phyloP scores from a whole-genome alignment of 2,113 vertebrate species.

The Oryzias celebensis region DNA sequence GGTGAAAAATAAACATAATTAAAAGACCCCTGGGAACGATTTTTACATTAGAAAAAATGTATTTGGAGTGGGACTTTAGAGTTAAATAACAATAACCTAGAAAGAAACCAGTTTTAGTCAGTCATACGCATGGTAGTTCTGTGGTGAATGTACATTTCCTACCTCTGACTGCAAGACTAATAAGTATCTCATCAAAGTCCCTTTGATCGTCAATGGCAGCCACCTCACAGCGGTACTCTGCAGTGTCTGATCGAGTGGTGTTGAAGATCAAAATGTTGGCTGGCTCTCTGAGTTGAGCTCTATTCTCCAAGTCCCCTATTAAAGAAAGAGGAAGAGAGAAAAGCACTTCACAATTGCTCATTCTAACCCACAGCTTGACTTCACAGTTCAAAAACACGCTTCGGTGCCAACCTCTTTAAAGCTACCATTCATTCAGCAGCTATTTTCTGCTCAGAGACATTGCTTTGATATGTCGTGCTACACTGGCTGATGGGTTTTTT shows the following conservation, averaged over 20 bases:
- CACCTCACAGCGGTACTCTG: slow-evolving; percentile 94
- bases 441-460: slow-evolving; percentile 14
- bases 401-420: slow-evolving; percentile 45
- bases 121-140: not conserved
- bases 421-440: slow-evolving; percentile 47
- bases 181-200: slow-evolving; percentile 92
- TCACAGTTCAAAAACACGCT: slow-evolving; percentile 40
- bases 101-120: no score
- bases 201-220: slow-evolving; percentile 87
- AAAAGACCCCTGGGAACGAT: no score
- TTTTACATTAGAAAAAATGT: no score
- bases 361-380: slow-evolving; percentile 57
- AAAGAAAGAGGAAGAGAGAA: slow-evolving; percentile 13
- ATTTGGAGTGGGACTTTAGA: no score
- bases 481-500: slow-evolving; percentile 12
- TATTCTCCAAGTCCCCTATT: slow-evolving; percentile 86
- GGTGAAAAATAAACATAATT: no score
- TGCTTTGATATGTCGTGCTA: slow-evolving; percentile 25
- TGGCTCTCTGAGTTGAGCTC: slow-evolving; percentile 86
- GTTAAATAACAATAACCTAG: no score
- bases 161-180: slow-evolving; percentile 93
- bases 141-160: slow-evolving; percentile 1
- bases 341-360: slow-evolving; percentile 58
- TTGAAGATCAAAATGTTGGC: slow-evolving; percentile 92
- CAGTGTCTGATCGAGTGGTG: slow-evolving; percentile 86